Percentiles rank a stretch among this genome's conserved stretches.
Evolutionary conservation across 1,140 invertebrate genomes (phyloP).

Genomic region (Panulirus ornatus): DNA sequence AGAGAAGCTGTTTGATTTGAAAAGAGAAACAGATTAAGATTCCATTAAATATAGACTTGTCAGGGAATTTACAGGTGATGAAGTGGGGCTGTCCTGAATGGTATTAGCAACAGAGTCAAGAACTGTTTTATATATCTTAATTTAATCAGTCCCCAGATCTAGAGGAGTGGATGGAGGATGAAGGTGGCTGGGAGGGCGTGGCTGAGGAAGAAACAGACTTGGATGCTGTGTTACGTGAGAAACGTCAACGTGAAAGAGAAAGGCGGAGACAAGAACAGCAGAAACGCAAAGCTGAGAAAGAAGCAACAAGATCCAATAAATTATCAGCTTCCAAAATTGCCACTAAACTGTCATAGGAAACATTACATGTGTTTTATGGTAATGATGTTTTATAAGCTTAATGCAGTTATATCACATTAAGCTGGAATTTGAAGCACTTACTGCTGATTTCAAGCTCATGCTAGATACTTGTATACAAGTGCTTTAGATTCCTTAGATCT

Average conservation of each 20-base stretch:
- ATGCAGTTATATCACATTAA: too few species aligned
- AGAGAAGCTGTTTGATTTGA: too few species aligned
- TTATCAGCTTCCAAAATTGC: slow-evolving; percentile 43
- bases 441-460: neutral
- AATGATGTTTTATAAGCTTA: neutral
- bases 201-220: slow-evolving; percentile 49
- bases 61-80: too few species aligned
- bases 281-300: slow-evolving; percentile 58
- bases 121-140: neutral
- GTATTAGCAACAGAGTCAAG: too few species aligned
- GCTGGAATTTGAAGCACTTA: neutral
- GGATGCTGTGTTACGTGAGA: slow-evolving; percentile 58
- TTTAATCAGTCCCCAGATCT: slow-evolving; percentile 42
- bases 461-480: neutral
- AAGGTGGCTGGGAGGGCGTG: slow-evolving; percentile 48
- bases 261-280: slow-evolving; percentile 48
- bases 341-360: slow-evolving; percentile 55
- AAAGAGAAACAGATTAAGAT: too few species aligned
- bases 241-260: slow-evolving; percentile 51
- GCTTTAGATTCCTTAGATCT: neutral
- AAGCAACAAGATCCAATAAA: slow-evolving; percentile 37
- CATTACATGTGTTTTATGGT: neutral
- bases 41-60: too few species aligned
- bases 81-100: too few species aligned
- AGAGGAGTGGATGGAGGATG: slow-evolving; percentile 42